phyloP scores from a whole-genome alignment of 2,888 invertebrate species.

The Polydrusus cervinus region DNA sequence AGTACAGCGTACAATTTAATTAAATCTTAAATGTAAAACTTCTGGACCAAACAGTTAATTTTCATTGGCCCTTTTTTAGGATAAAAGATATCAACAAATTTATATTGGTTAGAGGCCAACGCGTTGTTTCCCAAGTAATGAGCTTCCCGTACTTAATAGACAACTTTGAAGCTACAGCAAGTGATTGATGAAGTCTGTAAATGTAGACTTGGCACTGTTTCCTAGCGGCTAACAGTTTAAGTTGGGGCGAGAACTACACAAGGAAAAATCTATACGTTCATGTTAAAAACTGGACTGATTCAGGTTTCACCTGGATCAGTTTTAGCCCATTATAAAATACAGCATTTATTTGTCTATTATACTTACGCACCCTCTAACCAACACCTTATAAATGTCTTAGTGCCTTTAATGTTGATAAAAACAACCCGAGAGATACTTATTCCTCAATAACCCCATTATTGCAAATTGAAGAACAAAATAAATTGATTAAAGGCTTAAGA shows the following conservation, averaged over 20 bases:
- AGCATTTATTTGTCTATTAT: too few relatives aligned
- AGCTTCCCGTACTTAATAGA: slow-evolving; percentile 63
- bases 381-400: too few relatives aligned
- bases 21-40: slow-evolving; percentile 33
- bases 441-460: too few relatives aligned
- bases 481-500: too few relatives aligned
- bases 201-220: slow-evolving; percentile 64
- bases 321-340: too few relatives aligned
- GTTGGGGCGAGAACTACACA: slow-evolving; percentile 22
- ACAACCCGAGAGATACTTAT: too few relatives aligned
- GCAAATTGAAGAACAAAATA: too few relatives aligned
- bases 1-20: slow-evolving; percentile 33
- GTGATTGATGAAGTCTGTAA: slow-evolving; percentile 66
- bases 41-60: slow-evolving; percentile 45
- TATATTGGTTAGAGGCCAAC: slow-evolving; percentile 60
- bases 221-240: slow-evolving; percentile 50
- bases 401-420: too few relatives aligned
- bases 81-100: slow-evolving; percentile 59
- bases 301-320: too few relatives aligned
- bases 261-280: too few relatives aligned
- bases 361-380: too few relatives aligned
- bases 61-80: slow-evolving; percentile 52
- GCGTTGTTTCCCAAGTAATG: slow-evolving; percentile 63
- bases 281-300: too few relatives aligned
- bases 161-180: slow-evolving; percentile 63